Evolutionary conservation across 2,888 invertebrate species (phyloP).

Genomic region (Tuta absoluta): DNA sequence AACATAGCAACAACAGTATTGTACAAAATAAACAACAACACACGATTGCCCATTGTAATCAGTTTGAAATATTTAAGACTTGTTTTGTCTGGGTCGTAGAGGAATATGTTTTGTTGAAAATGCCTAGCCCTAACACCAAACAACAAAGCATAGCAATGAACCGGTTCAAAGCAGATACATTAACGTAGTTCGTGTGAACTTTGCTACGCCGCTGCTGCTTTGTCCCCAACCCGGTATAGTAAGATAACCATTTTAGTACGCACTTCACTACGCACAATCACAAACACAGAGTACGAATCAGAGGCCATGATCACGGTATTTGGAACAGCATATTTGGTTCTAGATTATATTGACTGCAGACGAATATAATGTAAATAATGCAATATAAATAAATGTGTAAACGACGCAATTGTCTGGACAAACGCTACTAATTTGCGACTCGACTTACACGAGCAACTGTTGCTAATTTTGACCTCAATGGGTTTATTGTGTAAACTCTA

Average conservation of each 20-base stretch:
- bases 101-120: neutral
- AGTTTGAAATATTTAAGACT: neutral
- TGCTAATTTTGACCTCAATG: slow-evolving; percentile 16
- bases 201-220: slow-evolving; percentile 32
- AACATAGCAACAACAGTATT: slow-evolving; percentile 26
- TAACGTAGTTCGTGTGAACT: slow-evolving; percentile 41
- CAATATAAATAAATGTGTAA: neutral
- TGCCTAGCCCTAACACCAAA: neutral
- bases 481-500: slow-evolving; percentile 13
- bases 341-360: neutral
- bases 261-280: neutral
- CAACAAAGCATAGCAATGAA: slow-evolving; percentile 26
- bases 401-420: neutral
- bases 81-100: neutral
- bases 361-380: neutral
- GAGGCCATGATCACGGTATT: slow-evolving; percentile 16
- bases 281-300: neutral
- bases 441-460: slow-evolving; percentile 7
- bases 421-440: neutral
- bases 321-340: neutral
- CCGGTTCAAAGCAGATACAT: slow-evolving; percentile 38
- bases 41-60: neutral
- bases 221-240: slow-evolving; percentile 26
- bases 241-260: slow-evolving; percentile 11
- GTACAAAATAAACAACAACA: slow-evolving; percentile 23